A percentile compares a stretch with the other conserved stretches of the same genome.
phyloP scores from a whole-genome alignment of 2,797 vertebrate genomes.

The Chrysocyon brachyurus region DNA sequence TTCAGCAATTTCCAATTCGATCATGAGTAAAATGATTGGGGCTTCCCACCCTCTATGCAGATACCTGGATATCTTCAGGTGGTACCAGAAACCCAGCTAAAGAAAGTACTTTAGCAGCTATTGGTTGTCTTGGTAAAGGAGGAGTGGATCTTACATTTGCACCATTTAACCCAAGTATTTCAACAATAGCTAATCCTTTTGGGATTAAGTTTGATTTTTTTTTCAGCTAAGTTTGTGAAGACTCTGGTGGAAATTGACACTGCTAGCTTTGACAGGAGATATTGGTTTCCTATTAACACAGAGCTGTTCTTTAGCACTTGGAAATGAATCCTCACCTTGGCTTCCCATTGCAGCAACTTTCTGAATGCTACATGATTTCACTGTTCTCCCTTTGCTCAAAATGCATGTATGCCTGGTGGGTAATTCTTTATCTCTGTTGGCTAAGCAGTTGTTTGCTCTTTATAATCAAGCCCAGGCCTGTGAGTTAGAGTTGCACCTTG shows the following conservation, averaged over 20 bases:
- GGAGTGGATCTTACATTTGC: neutral
- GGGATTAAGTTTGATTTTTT: slow-evolving; percentile 44
- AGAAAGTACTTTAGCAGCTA: neutral
- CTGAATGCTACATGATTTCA: neutral
- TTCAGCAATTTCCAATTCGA: neutral
- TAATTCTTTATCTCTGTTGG: slow-evolving; percentile 16
- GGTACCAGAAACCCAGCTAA: neutral
- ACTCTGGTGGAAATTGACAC: neutral
- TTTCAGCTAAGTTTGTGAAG: slow-evolving; percentile 36
- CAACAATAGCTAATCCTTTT: neutral
- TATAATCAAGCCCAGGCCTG: neutral
- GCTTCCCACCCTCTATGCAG: neutral
- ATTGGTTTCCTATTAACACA: neutral
- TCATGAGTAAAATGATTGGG: neutral
- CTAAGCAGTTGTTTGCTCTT: neutral
- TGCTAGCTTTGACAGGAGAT: neutral
- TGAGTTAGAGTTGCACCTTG: neutral
- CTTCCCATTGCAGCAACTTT: neutral
- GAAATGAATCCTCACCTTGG: neutral
- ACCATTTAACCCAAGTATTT: slow-evolving; percentile 20
- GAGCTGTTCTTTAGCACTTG: neutral
- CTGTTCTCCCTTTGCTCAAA: neutral
- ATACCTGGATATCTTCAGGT: neutral
- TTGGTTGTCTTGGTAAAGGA: neutral
- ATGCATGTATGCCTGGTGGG: neutral